Evolutionary conservation across 1,140 invertebrate genomes (phyloP).

Genomic region (Brachionus asplanchnoidis): DNA sequence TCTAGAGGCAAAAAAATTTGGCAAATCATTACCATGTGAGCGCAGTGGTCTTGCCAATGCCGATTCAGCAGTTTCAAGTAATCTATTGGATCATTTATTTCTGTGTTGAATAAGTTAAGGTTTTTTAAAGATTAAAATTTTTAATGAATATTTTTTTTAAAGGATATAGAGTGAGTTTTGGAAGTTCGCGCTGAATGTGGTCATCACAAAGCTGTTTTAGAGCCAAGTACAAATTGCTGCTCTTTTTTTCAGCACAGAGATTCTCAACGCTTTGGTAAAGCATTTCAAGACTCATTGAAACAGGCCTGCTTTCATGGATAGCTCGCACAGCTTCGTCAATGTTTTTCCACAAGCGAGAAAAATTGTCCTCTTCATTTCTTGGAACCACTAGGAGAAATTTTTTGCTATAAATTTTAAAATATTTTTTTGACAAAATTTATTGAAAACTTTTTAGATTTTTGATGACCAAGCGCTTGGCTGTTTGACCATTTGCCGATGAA

Average conservation of each 20-base stretch:
- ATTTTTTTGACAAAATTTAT: too few relatives aligned
- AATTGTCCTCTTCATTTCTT: not conserved
- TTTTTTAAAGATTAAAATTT: not conserved
- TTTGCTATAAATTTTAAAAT: too few relatives aligned
- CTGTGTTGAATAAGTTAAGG: not conserved
- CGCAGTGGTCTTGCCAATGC: conserved; percentile 30
- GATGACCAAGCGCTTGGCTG: conserved; percentile 23
- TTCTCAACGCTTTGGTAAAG: conserved; percentile 33
- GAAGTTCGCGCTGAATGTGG: conserved; percentile 1
- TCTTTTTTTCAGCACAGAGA: conserved; percentile 29
- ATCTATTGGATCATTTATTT: conserved; percentile 7
- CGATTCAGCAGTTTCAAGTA: conserved; percentile 11
- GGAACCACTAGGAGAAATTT: not conserved
- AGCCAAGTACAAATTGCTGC: not conserved
- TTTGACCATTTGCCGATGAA: conserved; percentile 29
- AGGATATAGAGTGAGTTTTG: conserved; percentile 7
- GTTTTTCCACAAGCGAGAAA: not conserved
- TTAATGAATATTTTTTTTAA: not conserved
- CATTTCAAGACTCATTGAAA: conserved; percentile 18
- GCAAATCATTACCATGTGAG: conserved; percentile 35
- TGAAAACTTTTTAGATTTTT: conserved; percentile 41
- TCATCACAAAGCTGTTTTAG: conserved; percentile 21
- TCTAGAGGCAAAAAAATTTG: conserved; percentile 40
- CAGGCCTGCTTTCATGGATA: conserved; percentile 5
- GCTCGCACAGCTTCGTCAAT: conserved; percentile 32